These are phyloP conservation scores for Sebastes iracundus DNA, from an alignment of 2,797 vertebrate genomes.

Conservation along the genomic window DNA sequence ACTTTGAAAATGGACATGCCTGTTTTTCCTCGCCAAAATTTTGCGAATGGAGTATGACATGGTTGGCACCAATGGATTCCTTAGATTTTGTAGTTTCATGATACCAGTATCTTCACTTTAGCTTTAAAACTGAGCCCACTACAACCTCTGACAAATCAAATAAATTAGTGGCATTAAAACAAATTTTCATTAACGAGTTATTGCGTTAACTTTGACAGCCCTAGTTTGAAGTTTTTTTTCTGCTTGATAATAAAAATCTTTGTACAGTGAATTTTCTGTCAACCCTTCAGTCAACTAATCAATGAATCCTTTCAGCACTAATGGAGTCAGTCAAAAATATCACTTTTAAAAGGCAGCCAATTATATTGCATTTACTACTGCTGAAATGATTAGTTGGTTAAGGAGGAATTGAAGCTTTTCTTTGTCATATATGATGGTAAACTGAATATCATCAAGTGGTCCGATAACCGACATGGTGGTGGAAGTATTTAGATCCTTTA, in stretches of 20 bases:
- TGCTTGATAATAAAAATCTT: neutral
- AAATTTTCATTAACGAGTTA: too few species aligned
- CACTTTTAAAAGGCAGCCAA: neutral
- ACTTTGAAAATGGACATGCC: too few species aligned
- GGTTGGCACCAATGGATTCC: too few species aligned
- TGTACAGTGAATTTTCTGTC: neutral
- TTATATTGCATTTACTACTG: neutral
- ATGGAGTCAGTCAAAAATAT: neutral
- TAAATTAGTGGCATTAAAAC: too few species aligned
- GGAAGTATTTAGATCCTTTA: neutral
- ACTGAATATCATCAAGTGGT: neutral
- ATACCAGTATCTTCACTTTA: too few species aligned
- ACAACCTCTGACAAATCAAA: too few species aligned
- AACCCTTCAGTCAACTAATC: neutral
- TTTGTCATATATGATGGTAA: neutral
- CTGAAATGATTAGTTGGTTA: neutral
- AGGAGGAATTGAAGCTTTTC: neutral
- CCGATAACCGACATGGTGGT: neutral
- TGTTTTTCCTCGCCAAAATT: too few species aligned
- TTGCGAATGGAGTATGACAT: too few species aligned
- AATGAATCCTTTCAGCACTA: neutral
- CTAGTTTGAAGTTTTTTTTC: too few species aligned
- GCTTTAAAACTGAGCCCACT: too few species aligned
- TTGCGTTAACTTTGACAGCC: rapidly evolving
- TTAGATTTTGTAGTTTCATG: too few species aligned